Evolutionary conservation across 2,113 vertebrate species (phyloP).

Genomic region (Silurus asotus): DNA sequence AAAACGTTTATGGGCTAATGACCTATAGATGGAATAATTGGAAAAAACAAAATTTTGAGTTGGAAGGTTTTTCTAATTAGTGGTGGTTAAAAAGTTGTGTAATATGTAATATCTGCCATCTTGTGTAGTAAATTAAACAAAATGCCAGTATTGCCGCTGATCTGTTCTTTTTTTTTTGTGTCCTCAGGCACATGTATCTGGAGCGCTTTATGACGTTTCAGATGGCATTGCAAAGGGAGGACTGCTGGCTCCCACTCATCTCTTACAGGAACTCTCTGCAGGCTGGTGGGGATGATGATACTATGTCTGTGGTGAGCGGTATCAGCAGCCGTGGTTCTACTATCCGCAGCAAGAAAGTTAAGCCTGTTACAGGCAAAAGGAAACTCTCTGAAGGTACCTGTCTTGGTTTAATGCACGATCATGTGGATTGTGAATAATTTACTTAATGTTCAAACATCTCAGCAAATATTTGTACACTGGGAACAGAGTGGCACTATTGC

Average conservation of each 20-base stretch:
- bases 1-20: not conserved
- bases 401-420: not conserved
- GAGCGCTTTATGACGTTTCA: conserved; percentile 99
- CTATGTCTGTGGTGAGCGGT: conserved; percentile 96
- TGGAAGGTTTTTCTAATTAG: not conserved
- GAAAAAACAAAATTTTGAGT: not conserved
- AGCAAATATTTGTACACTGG: not conserved
- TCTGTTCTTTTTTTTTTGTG: conserved; percentile 42
- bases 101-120: not conserved
- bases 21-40: not conserved
- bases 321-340: conserved; percentile 78
- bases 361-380: conserved; percentile 85
- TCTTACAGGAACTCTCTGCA: conserved; percentile 97
- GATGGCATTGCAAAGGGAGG: conserved; percentile 97
- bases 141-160: not conserved
- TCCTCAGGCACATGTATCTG: conserved; percentile 93
- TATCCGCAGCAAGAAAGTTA: conserved; percentile 94
- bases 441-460: not conserved
- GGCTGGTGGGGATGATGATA: conserved; percentile 95
- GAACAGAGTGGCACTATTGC: not conserved
- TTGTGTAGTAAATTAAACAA: not conserved
- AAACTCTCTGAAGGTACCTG: conserved; percentile 92
- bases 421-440: not conserved
- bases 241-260: conserved; percentile 99
- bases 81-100: not conserved